Conservation (phyloP, 2,888 invertebrate genomes). For the Macaria liturata region DNA sequence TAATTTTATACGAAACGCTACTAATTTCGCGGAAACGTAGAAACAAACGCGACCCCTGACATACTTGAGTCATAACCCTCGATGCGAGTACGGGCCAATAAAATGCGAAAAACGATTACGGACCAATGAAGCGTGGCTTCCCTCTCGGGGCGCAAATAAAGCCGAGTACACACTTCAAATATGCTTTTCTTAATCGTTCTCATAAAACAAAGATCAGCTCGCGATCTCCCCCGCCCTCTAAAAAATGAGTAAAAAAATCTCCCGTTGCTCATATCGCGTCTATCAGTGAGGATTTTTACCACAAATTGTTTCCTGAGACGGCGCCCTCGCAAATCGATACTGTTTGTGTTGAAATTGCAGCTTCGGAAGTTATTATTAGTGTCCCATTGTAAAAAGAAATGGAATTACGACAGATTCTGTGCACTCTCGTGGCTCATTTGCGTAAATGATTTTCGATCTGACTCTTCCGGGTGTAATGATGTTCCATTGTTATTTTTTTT, state of each 20-base stretch:
- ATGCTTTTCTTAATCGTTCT: conserved; percentile 84
- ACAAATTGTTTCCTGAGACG: conserved; percentile 70
- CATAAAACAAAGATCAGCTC: conserved; percentile 82
- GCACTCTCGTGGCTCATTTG: conserved; percentile 49
- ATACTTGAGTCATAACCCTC: conserved; percentile 64
- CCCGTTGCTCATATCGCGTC: conserved; percentile 75
- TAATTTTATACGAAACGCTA: conserved; percentile 48
- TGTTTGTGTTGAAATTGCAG: conserved; percentile 64
- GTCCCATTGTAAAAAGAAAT: conserved; percentile 60
- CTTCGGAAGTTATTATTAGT: conserved; percentile 64
- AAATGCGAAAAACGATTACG: conserved; percentile 81
- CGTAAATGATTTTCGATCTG: conserved; percentile 46
- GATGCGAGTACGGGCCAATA: conserved; percentile 64
- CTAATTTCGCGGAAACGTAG: conserved; percentile 59
- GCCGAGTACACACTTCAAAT: conserved; percentile 82
- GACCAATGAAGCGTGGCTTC: conserved; percentile 80
- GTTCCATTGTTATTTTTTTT: neutral
- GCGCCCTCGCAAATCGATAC: conserved; percentile 68
- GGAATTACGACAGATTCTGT: conserved; percentile 53
- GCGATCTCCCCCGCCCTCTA: conserved; percentile 68
- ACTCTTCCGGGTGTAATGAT: conserved; percentile 2
- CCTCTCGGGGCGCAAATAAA: conserved; percentile 80
- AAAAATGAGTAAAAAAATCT: conserved; percentile 65
- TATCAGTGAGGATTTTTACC: conserved; percentile 72
- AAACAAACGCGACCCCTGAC: conserved; percentile 46